Evolutionary conservation across 2,797 vertebrate genomes (phyloP), one percentile per base, ranked within the genome.

Genomic region (Tinamus major): DNA sequence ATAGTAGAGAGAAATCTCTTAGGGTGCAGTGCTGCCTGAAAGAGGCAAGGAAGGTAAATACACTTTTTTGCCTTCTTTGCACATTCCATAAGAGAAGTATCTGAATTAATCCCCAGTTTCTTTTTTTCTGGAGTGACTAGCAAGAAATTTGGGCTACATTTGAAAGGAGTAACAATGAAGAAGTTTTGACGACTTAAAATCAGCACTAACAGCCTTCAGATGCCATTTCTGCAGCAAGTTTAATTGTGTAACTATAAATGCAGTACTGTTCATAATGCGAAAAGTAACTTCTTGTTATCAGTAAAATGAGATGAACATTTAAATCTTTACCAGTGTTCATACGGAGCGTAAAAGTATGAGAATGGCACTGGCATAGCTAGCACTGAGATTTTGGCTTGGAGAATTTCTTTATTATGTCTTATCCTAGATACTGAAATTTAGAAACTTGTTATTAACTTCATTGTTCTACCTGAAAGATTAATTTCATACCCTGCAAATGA

Each of bases 111-210:
- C 19, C 68, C 44, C 37, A 79, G 14, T 77, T 92, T 79, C 44
- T 58, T 80, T 93, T 93, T 79, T 93, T 74, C 29, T 48, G 53
- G 39, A 72, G 17, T 69, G 33, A 79, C n/a, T 84, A 61, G 70
- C 46, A 88, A 84, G n/a, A 87, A 76, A 31, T 85, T 94, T 87
- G 90, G 61, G 16, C 56, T 82, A 58, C 74, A 51, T 67, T 82
- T 79, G 82, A 83, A 94, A 87, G 35, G 16, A 82, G 35, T 37
- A 89, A 61, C 35, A 95, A 74, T 33, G 42, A 93, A 77, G 56
- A 19, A 89, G 48, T 72, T 79, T 24, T 92, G 76, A 92, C 85
- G 27, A 84, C 69, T 92, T 81, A 70, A 93, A 93, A 85, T 64
- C 67, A 76, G 48, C 49, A 75, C n/a, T 79, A 74, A 70, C 56